phyloP scores from a whole-genome alignment of 2,113 vertebrate species.

The Mustelus asterias region DNA sequence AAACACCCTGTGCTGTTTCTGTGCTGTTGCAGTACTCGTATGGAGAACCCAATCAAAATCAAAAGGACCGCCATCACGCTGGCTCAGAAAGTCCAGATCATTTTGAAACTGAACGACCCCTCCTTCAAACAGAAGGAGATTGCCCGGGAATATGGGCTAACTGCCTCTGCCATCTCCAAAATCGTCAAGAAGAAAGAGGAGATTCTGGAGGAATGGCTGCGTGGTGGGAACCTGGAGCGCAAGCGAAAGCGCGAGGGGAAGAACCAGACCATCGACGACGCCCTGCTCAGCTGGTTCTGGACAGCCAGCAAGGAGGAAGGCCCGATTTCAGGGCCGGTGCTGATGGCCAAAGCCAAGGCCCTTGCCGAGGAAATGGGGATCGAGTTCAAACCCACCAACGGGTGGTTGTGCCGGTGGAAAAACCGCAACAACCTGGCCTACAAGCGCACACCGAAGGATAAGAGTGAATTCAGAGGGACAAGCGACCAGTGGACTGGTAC shows the following conservation, averaged over 20 bases:
- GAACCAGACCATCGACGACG: constrained; percentile 34
- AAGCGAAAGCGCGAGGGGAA: constrained; percentile 46
- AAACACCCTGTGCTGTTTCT: not conserved
- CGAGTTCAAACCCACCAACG: fast-evolving
- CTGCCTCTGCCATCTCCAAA: constrained; percentile 40
- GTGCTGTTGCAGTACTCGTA: not conserved
- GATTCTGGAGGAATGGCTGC: constrained; percentile 49
- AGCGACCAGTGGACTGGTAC: not conserved
- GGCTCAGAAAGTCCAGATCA: constrained; percentile 36
- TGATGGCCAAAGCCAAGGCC: constrained; percentile 43
- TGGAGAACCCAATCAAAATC: constrained; percentile 28
- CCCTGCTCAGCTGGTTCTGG: constrained; percentile 55
- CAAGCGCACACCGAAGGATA: constrained; percentile 24
- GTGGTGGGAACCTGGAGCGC: constrained; percentile 41
- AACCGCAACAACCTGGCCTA: not conserved
- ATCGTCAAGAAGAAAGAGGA: constrained; percentile 52
- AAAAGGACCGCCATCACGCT: constrained; percentile 27
- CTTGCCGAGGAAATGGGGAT: constrained; percentile 39
- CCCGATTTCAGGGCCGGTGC: constrained; percentile 38
- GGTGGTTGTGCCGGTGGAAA: constrained; percentile 21
- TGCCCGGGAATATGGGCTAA: constrained; percentile 22
- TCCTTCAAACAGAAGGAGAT: constrained; percentile 36
- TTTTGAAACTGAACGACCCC: constrained; percentile 24
- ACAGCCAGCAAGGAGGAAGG: constrained; percentile 38
- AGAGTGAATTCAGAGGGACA: not conserved